Evolutionary conservation across 2,113 vertebrate species (phyloP), one percentile per base, ranked within the genome.

Genomic region (Clarias macrocephalus): DNA sequence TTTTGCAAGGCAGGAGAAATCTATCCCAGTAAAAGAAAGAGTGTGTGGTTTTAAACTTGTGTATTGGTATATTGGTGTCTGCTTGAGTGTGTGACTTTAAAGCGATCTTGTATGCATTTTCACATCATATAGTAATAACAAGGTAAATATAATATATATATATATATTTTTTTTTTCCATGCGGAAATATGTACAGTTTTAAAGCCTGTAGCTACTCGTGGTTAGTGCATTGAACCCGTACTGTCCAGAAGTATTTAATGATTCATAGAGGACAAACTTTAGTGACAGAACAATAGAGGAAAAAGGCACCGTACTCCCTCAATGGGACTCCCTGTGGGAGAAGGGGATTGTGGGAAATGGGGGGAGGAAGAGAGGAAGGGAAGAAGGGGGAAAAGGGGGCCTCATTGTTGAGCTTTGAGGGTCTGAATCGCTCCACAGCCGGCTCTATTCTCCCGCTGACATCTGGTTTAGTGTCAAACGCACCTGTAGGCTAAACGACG

Each of bases 381-480:
- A 87, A 73, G n/a, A 76, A n/a, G 62, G 62, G 21, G 21, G 62
- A 19, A 63, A 63, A 68, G 79, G 89, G 80, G 85, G 52, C 30
- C 66, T 84, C 56, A 84, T 75, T 84, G 82, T 72, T 75, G 82
- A 10, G 21, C 68, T 60, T 33, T 57, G 91, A 91, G 93, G 92
- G 88, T 91, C 91, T 93, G 87, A 91, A 94, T 96, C 94, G 93
- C 94, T 94, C 91, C 94, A 93, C 92, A 91, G 94, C 94, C 95
- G 94, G 94, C 93, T 95, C 91, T 85, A 82, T 94, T 95, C 94
- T 94, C 92, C 93, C 94, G 92, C 95, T 94, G 96, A 96, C 96
- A 96, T 96, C 96, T 96, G 96, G 93, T 95, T 96, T 95, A 93
- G 93, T 95, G 85, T 94, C 94, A 93, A 93, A 95, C 95, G 87